A percentile compares a stretch with the other conserved stretches of the same genome.
phyloP scores from a whole-genome alignment of 2,113 vertebrate species.

The Neodontobutis hainanensis region DNA sequence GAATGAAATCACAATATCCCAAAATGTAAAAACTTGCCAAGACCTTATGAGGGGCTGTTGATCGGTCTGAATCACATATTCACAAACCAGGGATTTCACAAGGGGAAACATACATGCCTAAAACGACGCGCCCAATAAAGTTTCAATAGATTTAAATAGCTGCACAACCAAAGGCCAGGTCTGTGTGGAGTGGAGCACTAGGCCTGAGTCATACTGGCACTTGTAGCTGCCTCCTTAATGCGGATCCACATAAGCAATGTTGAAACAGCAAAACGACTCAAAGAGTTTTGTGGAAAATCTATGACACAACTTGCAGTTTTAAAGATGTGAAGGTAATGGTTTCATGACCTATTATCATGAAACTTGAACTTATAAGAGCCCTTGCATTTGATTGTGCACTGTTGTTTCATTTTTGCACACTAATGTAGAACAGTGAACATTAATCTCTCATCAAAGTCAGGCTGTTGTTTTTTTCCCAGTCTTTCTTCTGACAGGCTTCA shows the following conservation, averaged over 20 bases:
- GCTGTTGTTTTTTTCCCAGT: slow-evolving; percentile 12
- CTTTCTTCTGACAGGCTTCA: slow-evolving; percentile 71
- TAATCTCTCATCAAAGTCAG: slow-evolving; percentile 1
- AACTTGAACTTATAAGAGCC: neutral
- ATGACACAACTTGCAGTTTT: neutral
- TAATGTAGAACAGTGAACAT: slow-evolving; percentile 4
- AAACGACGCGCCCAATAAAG: slow-evolving; percentile 61
- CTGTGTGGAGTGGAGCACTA: slow-evolving; percentile 36
- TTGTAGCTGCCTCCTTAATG: slow-evolving; percentile 13
- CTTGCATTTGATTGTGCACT: neutral
- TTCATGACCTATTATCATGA: neutral
- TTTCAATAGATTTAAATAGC: slow-evolving; percentile 85
- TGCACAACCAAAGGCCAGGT: slow-evolving; percentile 49
- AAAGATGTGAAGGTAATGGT: slow-evolving; percentile 1
- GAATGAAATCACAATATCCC: slow-evolving; percentile 94
- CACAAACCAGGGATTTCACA: slow-evolving; percentile 81
- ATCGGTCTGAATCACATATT: slow-evolving; percentile 60
- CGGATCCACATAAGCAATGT: slow-evolving; percentile 3
- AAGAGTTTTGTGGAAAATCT: slow-evolving; percentile 9
- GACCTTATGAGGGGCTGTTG: slow-evolving; percentile 55
- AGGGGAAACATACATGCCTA: slow-evolving; percentile 63
- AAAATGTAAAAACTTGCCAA: slow-evolving; percentile 62
- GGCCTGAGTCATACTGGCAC: slow-evolving; percentile 40
- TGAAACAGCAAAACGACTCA: slow-evolving; percentile 19
- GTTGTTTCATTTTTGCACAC: neutral